Evolutionary conservation across 2,113 vertebrate genomes (phyloP), one percentile per base, ranked within the genome.

Genomic region (Heteronetta atricapilla): DNA sequence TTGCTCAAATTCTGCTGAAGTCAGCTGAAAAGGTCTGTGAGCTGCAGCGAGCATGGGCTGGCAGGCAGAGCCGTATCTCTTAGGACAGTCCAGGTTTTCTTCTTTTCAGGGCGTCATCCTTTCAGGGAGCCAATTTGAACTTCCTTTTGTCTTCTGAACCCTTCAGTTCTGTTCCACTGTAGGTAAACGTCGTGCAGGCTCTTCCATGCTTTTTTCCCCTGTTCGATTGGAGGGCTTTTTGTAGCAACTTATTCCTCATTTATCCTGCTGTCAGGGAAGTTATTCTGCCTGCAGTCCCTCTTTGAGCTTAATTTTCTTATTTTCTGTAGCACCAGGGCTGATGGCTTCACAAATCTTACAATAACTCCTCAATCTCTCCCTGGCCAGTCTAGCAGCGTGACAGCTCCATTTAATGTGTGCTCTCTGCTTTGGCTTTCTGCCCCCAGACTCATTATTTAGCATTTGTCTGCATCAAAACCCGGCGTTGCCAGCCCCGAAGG

Each of bases 361-460:
- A 44, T 40, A 63, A 48, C 29, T 89, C 48, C 34, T 82, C 53
- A 33, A 1, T 91, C 78, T 86, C 56, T 25, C 60, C 64, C 53
- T 87, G 89, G 58, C 67, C 63, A 82, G 72, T 33, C 67, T 38
- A 69, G 62, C 29, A 68, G 86, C 26, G 10, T 4, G 31, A 73
- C 70, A 85, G 58, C 75, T 94, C 59, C n/a, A 26, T 80, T 89
- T 92, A 89, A 77, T 0, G 3, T 87, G 70, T 0, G 0, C 70
- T 0, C 1, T 89, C 83, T 82, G 33, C 70, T 94, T 91, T 96
- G 89, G 70, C 87, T 80, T 76, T n/a, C 40, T 94, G 89, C 82
- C 81, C 58, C 74, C 81, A 76, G 81, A 73, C 74, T 87, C 44
- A 25, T 79, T 84, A 55, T 79, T 94, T 91, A 87, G 82, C 44